A percentile compares a stretch with the other conserved stretches of the same genome.
phyloP scores from a whole-genome alignment of 2,888 invertebrate genomes.

The Folsomia candida region DNA sequence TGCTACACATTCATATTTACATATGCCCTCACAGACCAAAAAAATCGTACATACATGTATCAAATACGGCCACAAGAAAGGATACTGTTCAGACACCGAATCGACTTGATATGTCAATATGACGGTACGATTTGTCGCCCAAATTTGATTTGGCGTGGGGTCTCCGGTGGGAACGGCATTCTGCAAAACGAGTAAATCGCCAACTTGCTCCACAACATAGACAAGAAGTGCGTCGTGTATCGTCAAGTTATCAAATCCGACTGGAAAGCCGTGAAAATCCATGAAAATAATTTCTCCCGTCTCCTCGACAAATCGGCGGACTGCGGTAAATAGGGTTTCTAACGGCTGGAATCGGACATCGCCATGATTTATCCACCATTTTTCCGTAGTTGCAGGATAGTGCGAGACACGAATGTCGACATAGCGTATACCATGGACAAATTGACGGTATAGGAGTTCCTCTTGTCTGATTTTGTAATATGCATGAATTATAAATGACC shows the following conservation, averaged over 20 bases:
- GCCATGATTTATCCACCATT: constrained; percentile 62
- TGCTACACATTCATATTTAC: no score
- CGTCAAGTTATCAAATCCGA: constrained; percentile 53
- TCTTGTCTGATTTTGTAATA: constrained; percentile 55
- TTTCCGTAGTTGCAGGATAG: constrained; percentile 52
- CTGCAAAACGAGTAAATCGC: constrained; percentile 52
- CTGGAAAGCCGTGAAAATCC: constrained; percentile 63
- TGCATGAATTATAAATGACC: no score
- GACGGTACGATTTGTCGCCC: constrained; percentile 58
- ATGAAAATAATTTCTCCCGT: constrained; percentile 63
- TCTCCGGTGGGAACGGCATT: constrained; percentile 53
- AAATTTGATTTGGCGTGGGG: constrained; percentile 57
- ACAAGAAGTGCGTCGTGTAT: constrained; percentile 53
- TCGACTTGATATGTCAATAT: constrained; percentile 60
- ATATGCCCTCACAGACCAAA: no score
- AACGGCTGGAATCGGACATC: constrained; percentile 58
- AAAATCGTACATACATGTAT: constrained; percentile 11
- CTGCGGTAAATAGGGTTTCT: constrained; percentile 57
- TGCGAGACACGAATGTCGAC: constrained; percentile 63
- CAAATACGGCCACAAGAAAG: not conserved
- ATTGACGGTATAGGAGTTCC: constrained; percentile 61
- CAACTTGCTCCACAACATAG: constrained; percentile 54
- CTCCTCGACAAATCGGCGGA: constrained; percentile 59
- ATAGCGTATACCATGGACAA: constrained; percentile 63
- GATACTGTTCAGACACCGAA: constrained; percentile 51